Conservation (phyloP, 2,797 vertebrate species). For the Pangasius mekongensis region DNA sequence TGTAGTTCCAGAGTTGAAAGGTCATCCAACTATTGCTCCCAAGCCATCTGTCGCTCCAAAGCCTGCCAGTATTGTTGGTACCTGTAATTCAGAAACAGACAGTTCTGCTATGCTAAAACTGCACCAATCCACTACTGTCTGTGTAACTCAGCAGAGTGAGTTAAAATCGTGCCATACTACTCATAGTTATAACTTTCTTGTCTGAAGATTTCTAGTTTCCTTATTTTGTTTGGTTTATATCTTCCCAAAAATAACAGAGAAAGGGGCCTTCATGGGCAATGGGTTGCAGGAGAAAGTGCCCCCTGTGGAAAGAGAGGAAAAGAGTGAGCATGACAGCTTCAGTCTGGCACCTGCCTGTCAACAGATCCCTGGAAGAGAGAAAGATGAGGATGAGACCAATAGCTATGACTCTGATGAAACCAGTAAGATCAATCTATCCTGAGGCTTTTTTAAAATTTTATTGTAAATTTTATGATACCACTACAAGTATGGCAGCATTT, state of each 20-base stretch:
- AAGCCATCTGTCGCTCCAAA: constrained; percentile 74
- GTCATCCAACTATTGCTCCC: constrained; percentile 73
- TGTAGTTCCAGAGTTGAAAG: constrained; percentile 72
- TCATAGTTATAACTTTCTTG: neutral
- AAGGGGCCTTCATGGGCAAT: constrained; percentile 61
- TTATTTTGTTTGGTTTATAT: constrained; percentile 3
- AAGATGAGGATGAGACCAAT: constrained; percentile 90
- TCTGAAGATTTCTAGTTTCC: neutral
- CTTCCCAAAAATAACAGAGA: constrained; percentile 62
- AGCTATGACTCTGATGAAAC: constrained; percentile 97
- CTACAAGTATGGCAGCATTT: neutral
- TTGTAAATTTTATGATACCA: neutral
- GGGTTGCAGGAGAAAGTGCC: constrained; percentile 71
- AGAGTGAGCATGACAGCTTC: constrained; percentile 73
- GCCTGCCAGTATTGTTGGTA: constrained; percentile 66
- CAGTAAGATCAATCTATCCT: constrained; percentile 74
- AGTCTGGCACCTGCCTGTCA: constrained; percentile 65
- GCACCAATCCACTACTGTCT: constrained; percentile 47
- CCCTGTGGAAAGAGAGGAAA: constrained; percentile 74
- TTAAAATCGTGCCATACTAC: neutral
- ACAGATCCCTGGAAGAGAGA: constrained; percentile 69
- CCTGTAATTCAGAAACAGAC: constrained; percentile 55
- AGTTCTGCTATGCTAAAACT: constrained; percentile 77
- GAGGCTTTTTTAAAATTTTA: neutral
- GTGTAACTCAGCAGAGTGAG: constrained; percentile 80